These are phyloP conservation scores for Hyperoplus lanceolatus DNA, from an alignment of 2,797 vertebrate genomes.

Conservation along the genomic window DNA sequence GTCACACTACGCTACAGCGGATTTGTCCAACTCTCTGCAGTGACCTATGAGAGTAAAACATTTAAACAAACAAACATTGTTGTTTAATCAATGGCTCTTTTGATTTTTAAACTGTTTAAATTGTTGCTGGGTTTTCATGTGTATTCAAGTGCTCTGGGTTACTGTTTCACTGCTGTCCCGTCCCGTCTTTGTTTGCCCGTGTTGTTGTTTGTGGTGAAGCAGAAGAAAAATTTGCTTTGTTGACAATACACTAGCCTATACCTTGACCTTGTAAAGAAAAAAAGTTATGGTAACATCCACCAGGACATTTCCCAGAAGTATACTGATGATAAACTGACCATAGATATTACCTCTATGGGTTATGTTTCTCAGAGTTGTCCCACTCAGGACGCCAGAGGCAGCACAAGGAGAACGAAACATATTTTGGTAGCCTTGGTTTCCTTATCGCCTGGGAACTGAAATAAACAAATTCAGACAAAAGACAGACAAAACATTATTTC, in stretches of 20 bases:
- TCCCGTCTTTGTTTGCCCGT: not conserved
- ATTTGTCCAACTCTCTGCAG: not conserved
- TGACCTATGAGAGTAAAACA: not conserved
- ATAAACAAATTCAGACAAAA: conserved; percentile 4
- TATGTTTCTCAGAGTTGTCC: not conserved
- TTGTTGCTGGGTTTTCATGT: too few relatives aligned
- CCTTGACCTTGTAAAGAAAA: too few relatives aligned
- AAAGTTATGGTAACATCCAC: not conserved
- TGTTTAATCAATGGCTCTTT: too few relatives aligned
- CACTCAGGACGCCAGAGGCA: not conserved
- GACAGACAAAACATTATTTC: conserved; percentile 4
- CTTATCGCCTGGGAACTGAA: not conserved
- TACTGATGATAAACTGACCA: not conserved
- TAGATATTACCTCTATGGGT: not conserved
- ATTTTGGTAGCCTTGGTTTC: not conserved
- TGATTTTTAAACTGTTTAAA: too few relatives aligned
- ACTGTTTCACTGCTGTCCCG: not conserved
- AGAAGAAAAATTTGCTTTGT: too few relatives aligned
- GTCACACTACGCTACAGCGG: not conserved
- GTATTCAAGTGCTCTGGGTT: not conserved
- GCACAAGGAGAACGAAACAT: not conserved
- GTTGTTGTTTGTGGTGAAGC: not conserved
- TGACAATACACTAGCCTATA: too few relatives aligned
- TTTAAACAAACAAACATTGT: too few relatives aligned
- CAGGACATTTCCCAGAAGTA: not conserved